A percentile compares a stretch with the other conserved stretches of the same genome.
Conservation (phyloP, 2,888 invertebrate genomes). For the Gryllus longicercus region DNA sequence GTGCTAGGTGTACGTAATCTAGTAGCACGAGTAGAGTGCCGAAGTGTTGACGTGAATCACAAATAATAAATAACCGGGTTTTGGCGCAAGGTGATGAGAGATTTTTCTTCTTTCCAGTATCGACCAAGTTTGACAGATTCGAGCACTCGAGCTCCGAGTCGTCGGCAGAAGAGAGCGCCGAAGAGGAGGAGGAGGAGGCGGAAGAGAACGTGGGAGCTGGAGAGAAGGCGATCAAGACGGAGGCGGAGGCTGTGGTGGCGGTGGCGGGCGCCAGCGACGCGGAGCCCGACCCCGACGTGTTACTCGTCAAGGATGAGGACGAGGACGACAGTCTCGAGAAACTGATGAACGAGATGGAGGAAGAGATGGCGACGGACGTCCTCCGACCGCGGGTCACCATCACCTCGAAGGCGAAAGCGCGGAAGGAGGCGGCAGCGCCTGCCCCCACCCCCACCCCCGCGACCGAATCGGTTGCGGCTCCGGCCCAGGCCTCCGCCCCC, state of each 20-base stretch:
- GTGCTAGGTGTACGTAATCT: no score
- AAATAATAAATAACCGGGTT: neutral
- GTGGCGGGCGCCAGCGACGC: conserved; percentile 42
- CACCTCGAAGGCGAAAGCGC: no score
- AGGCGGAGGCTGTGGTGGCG: conserved; percentile 38
- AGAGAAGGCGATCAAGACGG: conserved; percentile 24
- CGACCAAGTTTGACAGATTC: conserved; percentile 53
- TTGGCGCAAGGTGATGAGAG: neutral
- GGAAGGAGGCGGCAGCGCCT: no score
- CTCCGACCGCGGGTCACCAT: neutral
- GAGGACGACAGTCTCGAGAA: conserved; percentile 53
- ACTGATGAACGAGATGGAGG: conserved; percentile 54
- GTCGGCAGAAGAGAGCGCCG: conserved; percentile 44
- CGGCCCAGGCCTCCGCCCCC: no score
- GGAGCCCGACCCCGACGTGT: conserved; percentile 31
- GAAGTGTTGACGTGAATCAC: no score
- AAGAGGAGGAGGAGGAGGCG: conserved; percentile 32
- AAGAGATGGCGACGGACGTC: conserved; percentile 46
- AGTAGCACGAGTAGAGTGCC: no score
- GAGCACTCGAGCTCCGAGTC: conserved; percentile 48
- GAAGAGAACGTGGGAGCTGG: conserved; percentile 19
- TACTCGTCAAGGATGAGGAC: conserved; percentile 42
- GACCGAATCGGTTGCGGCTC: no score
- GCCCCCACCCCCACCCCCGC: no score
- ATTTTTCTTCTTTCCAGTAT: conserved; percentile 40